Evolutionary conservation across 1,140 invertebrate species (phyloP), one percentile per base, ranked within the genome.

Genomic region (Sycobia sp.): DNA sequence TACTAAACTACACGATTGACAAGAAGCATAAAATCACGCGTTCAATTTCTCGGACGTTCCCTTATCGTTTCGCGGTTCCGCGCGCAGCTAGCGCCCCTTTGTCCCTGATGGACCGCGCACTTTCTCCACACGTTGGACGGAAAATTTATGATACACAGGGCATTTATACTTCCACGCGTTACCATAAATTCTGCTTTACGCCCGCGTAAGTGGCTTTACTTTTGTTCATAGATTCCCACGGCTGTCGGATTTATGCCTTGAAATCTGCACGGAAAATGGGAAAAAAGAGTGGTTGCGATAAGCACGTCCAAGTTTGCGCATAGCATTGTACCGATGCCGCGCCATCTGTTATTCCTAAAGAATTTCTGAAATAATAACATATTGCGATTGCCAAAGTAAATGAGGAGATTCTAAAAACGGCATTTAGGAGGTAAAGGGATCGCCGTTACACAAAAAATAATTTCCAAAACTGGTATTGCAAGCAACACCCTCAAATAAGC

Each of bases 221-320:
- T 77, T 76, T 77, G 76, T 77, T 76, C 76, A 77, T 77, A 77
- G 76, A 77, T 77, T 76, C 68, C 71, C 74, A 68, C 67, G 68
- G 61, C 68, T 71, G 74, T 72, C 73, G 72, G 75, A 77, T 76
- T 76, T 77, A 77, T 76, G 59, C 54, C 59, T 61, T 59, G 69
- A 59, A 59, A 59, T 59, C 36, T 29, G 41, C 68, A 68, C 58
- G 61, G 5, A n/a, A n/a, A n/a, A n/a, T n/a, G n/a, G n/a, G n/a
- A n/a, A n/a, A n/a, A n/a, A n/a, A n/a, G n/a, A 51, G 65, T 23
- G 50, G 25, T 54, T 16, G 44, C 56, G 56, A 59, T 59, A 41
- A 22, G 36, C 46, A 5, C 47, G 36, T 34, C 29, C 46, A 39
- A 14, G 23, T 20, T 18, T 44, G 8, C 51, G 32, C 11, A 54